These are phyloP conservation scores for Caenorhabditis elegans DNA, from an alignment of 1,140 invertebrate genomes.

Conservation along the genomic window DNA sequence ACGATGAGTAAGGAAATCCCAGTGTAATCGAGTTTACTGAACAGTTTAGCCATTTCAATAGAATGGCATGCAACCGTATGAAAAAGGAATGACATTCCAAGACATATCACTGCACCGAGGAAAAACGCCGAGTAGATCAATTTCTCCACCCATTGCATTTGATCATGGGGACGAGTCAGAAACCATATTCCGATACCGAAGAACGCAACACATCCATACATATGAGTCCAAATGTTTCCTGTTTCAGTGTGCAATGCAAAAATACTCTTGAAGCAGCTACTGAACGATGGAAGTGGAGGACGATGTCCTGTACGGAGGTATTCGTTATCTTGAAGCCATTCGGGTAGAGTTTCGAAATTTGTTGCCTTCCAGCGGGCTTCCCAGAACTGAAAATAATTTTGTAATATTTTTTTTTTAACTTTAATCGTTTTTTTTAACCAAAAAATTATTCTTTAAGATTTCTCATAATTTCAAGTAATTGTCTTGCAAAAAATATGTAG, in stretches of 20 bases:
- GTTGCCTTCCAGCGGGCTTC: slow-evolving; percentile 57
- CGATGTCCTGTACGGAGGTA: slow-evolving; percentile 88
- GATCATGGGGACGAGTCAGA: slow-evolving; percentile 74
- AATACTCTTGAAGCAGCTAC: slow-evolving; percentile 93
- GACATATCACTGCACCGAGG: slow-evolving; percentile 89
- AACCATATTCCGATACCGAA: slow-evolving; percentile 82
- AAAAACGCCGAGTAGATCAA: slow-evolving; percentile 78
- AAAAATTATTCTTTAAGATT: no score
- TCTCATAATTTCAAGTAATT: no score
- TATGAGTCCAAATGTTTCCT: slow-evolving; percentile 96
- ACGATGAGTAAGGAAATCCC: slow-evolving; percentile 96
- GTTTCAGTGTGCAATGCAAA: slow-evolving; percentile 85
- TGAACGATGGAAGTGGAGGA: slow-evolving; percentile 90
- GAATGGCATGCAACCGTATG: slow-evolving; percentile 98
- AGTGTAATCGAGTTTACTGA: slow-evolving; percentile 97
- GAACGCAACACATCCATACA: slow-evolving; percentile 81
- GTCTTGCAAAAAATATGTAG: no score
- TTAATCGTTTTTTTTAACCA: no score
- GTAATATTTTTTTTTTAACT: no score
- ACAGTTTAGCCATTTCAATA: slow-evolving; percentile 87
- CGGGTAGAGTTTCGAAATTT: slow-evolving; percentile 73
- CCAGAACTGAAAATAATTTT: slow-evolving; percentile 45
- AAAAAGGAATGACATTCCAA: slow-evolving; percentile 94
- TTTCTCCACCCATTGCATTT: slow-evolving; percentile 73
- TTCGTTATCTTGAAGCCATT: slow-evolving; percentile 98